Evolutionary conservation across 2,888 invertebrate species (phyloP), one percentile per base, ranked within the genome.

Genomic region (Cantharis rustica): DNA sequence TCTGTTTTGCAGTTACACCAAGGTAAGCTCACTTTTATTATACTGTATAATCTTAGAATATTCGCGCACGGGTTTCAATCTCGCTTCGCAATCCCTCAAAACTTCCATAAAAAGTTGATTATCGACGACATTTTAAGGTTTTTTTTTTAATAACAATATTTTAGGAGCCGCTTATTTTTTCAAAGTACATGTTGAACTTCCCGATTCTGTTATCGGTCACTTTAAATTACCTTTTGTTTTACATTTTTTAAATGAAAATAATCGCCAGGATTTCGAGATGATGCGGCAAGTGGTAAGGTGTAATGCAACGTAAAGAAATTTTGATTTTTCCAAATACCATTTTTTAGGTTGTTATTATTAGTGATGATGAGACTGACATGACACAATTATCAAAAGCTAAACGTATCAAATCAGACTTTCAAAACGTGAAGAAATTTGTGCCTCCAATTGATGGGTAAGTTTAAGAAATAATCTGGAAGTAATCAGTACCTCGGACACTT

Each of bases 161-260:
- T 76, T 83, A 90, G 89, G 81, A 68, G 75, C 77, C 5, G 13
- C 16, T 7, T 84, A 89, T 82, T 80, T 83, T 11, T 77, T 83
- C 11, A 75, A 77, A 47, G 82, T 85, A 3, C 76, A 62, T 68
- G 86, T 89, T 11, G 78, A 73, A 31, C 87, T 86, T 61, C 70
- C 72, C 5, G 81, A 85, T 5, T 69, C 79, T 11, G 86, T 87
- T 16, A 86, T 89, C 70, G 89, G 89, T 3, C 88, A 87, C 72
- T 89, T 86, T 79, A 89, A 89, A 83, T 89, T 90, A 86, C 89
- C 90, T 1, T 84, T 90, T 5, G 86, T 88, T 83, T 89, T 90
- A 76, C 88, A 88, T 31, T 89, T 90, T 79, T 83, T 86, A 79
- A 86, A 85, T 62, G 79, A 75, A 13, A 85, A 80, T 26, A 82